A percentile compares a stretch with the other conserved stretches of the same genome.
Evolutionary conservation across 2,888 invertebrate genomes (phyloP).

Genomic region (Tetranychus piercei): DNA sequence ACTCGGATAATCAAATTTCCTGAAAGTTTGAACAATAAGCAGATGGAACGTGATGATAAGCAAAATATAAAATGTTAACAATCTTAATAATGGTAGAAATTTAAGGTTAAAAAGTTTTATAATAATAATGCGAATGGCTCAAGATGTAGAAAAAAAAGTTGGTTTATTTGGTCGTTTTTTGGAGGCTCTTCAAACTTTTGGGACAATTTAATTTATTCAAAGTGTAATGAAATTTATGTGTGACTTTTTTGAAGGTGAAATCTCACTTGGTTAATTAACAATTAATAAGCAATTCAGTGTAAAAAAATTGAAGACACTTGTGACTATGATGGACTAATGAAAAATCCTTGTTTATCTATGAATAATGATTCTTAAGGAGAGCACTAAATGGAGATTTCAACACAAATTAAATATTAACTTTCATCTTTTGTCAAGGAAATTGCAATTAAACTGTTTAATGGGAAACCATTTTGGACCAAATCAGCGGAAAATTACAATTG

Average conservation of each 20-base stretch:
- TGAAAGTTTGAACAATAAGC: not conserved
- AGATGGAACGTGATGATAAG: not conserved
- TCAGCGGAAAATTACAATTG: not conserved
- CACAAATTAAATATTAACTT: no score
- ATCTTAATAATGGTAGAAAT: not conserved
- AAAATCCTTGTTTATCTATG: no score
- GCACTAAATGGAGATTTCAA: no score
- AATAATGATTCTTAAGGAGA: not conserved
- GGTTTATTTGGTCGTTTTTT: not conserved
- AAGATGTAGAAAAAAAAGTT: not conserved
- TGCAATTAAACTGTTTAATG: no score
- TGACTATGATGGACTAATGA: not conserved
- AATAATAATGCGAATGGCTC: not conserved
- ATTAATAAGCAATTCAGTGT: not conserved
- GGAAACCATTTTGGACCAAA: no score
- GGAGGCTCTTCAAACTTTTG: not conserved
- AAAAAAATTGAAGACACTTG: not conserved
- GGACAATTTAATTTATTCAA: no score
- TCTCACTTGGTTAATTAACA: not conserved
- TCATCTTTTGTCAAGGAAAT: no score
- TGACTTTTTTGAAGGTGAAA: not conserved
- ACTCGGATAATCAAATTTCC: not conserved
- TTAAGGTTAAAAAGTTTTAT: not conserved
- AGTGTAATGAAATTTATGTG: not conserved
- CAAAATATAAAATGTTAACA: not conserved